Conservation (phyloP, 2,113 vertebrate genomes). For the Natator depressus region DNA sequence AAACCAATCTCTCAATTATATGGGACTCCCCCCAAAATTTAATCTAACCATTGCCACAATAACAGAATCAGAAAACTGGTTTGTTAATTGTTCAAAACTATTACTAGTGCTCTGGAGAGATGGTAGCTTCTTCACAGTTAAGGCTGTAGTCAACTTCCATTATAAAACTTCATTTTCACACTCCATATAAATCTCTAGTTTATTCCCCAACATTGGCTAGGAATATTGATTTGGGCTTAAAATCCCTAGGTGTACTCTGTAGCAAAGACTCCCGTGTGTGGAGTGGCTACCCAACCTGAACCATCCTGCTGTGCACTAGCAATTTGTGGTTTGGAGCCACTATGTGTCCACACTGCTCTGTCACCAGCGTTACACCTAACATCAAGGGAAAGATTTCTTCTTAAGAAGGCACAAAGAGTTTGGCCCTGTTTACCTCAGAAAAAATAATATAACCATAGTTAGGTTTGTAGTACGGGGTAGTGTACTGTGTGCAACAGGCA, state of each 20-base stretch:
- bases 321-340: neutral
- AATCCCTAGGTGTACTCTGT: neutral
- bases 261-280: neutral
- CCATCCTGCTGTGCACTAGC: neutral
- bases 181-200: neutral
- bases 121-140: neutral
- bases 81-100: neutral
- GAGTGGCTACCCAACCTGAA: neutral
- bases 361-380: neutral
- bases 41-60: neutral
- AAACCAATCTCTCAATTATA: neutral
- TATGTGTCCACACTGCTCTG: neutral
- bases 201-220: accelerated
- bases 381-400: too few relatives aligned
- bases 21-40: neutral
- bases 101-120: neutral
- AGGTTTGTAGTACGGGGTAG: neutral
- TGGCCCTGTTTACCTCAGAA: neutral
- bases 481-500: neutral
- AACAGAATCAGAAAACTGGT: neutral
- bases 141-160: neutral
- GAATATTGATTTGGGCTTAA: neutral
- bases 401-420: neutral
- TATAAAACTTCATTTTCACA: neutral
- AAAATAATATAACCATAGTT: neutral